A percentile compares a stretch with the other conserved stretches of the same genome.
phyloP scores from a whole-genome alignment of 92 coral and sea anemone genomes.

The Heliopora coerulea region DNA sequence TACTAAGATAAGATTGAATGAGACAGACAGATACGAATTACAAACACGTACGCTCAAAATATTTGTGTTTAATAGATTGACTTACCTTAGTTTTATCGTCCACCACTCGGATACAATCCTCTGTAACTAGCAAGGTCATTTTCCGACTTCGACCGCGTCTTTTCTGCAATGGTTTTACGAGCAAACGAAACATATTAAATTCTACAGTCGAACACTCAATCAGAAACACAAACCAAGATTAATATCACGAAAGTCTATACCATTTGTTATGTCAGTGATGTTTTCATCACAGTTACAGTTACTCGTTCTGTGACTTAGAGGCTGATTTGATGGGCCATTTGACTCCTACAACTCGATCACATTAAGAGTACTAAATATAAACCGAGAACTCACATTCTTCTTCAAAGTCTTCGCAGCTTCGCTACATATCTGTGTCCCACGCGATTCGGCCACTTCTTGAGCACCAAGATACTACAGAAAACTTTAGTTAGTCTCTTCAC shows the following conservation, averaged over 20 bases:
- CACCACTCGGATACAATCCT: constrained; percentile 93
- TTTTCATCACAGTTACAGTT: not conserved
- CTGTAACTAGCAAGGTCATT: constrained; percentile 93
- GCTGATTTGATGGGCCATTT: too few relatives aligned
- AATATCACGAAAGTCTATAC: too few relatives aligned
- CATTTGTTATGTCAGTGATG: too few relatives aligned
- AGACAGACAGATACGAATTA: too few relatives aligned
- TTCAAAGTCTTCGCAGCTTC: constrained; percentile 62
- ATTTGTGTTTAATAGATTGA: not conserved
- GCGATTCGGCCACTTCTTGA: constrained; percentile 92
- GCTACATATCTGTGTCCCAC: constrained; percentile 97
- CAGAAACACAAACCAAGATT: constrained; percentile 5
- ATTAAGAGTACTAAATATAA: not conserved
- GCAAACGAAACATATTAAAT: constrained; percentile 7
- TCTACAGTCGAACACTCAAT: not conserved
- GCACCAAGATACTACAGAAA: constrained; percentile 77
- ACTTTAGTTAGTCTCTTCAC: not conserved
- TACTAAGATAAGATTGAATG: too few relatives aligned
- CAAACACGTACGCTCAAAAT: not conserved
- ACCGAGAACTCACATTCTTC: constrained; percentile 21
- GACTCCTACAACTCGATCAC: too few relatives aligned
- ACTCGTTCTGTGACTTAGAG: not conserved
- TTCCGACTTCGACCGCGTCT: constrained; percentile 49
- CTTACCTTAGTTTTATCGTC: constrained; percentile 95
- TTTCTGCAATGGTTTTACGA: constrained; percentile 70